Percentiles rank a stretch among this genome's conserved stretches.
Conservation (phyloP, 2,113 vertebrate genomes). For the Antennarius striatus region DNA sequence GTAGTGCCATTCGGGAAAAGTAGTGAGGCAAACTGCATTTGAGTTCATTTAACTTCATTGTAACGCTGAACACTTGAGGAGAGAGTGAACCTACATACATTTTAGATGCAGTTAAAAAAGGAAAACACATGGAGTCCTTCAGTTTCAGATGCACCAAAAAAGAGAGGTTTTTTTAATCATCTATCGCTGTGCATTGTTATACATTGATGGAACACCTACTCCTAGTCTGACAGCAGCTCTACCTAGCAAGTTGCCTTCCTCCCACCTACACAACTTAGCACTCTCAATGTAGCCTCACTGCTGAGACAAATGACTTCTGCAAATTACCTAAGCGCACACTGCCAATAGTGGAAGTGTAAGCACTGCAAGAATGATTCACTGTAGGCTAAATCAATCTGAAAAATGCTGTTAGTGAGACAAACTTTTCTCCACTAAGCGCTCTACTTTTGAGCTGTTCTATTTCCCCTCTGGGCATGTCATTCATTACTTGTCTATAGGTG, state of each 20-base stretch:
- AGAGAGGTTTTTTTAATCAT: conserved; percentile 7
- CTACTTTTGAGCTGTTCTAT: conserved; percentile 19
- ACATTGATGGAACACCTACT: conserved; percentile 3
- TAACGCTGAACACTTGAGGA: conserved; percentile 5
- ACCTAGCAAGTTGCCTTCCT: conserved; percentile 34
- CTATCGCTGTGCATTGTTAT: neutral
- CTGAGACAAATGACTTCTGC: conserved; percentile 52
- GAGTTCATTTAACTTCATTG: conserved; percentile 36
- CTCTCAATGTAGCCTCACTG: conserved; percentile 13
- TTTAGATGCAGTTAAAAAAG: conserved; percentile 18
- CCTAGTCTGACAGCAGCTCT: conserved; percentile 23
- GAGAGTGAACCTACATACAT: conserved; percentile 1
- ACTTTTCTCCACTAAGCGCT: conserved; percentile 22
- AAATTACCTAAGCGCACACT: conserved; percentile 45
- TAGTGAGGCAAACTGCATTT: conserved; percentile 10
- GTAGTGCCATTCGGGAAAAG: conserved; percentile 3
- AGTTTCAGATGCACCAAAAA: neutral
- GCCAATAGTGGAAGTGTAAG: conserved; percentile 43
- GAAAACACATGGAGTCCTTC: neutral
- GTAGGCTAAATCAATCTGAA: conserved; percentile 34
- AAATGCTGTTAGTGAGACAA: conserved; percentile 24
- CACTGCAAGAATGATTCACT: conserved; percentile 35
- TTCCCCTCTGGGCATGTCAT: conserved; percentile 10
- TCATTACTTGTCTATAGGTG: conserved; percentile 8
- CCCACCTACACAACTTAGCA: conserved; percentile 34